Conservation (phyloP, 1,140 invertebrate genomes). For the Heliconius melpomene region DNA sequence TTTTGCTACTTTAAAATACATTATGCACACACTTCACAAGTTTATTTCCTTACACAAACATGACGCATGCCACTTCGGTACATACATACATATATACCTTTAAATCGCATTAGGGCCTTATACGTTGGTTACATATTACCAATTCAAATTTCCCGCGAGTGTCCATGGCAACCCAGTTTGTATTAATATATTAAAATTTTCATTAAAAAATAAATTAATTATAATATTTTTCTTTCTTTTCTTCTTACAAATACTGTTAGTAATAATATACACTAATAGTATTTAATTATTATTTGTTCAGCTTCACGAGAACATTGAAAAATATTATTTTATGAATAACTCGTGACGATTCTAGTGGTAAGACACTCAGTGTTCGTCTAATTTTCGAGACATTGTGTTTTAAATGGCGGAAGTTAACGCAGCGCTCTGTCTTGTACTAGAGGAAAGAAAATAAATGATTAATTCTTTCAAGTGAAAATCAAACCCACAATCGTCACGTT, state of each 20-base stretch:
- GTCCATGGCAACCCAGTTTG: not conserved
- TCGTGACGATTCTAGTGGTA: no score
- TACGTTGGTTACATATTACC: not conserved
- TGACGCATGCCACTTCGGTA: not conserved
- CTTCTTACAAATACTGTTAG: no score
- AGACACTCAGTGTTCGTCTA: not conserved
- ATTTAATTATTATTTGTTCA: no score
- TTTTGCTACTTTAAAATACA: no score
- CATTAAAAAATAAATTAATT: no score
- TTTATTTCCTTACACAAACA: not conserved
- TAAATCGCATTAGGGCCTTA: not conserved
- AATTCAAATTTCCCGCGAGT: conserved; percentile 5
- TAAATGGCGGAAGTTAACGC: not conserved
- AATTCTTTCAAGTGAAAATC: not conserved
- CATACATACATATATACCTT: not conserved
- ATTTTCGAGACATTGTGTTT: not conserved
- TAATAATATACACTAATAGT: no score
- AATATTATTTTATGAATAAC: no score
- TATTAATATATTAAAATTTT: not conserved
- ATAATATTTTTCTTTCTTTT: no score
- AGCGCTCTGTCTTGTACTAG: not conserved
- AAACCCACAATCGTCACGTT: not conserved
- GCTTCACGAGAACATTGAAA: no score
- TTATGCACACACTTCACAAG: not conserved
- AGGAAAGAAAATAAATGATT: not conserved